Conservation (phyloP, 2,888 invertebrate species). For the Melinopterus prodromus region DNA sequence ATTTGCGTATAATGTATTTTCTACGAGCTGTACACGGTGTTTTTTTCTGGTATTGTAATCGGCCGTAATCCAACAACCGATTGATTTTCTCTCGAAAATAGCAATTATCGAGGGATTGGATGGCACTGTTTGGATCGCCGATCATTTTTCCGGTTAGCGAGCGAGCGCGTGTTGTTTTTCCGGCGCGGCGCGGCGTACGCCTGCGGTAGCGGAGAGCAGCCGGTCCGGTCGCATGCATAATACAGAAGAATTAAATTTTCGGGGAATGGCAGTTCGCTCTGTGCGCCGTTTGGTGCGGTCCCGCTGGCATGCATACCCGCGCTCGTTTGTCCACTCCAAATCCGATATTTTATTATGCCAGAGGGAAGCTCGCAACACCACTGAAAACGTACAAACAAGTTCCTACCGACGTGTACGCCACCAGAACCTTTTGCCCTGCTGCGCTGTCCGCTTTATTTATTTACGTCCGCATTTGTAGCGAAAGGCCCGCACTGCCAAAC, state of each 20-base stretch:
- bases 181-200: constrained; percentile 25
- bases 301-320: neutral
- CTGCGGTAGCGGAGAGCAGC: constrained; percentile 31
- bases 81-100: neutral
- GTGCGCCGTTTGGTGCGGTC: neutral
- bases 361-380: neutral
- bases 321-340: neutral
- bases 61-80: neutral
- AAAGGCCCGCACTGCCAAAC: neutral
- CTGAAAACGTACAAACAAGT: neutral
- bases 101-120: neutral
- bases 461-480: neutral
- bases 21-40: no score
- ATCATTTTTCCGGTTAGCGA: neutral
- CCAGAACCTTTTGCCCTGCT: neutral
- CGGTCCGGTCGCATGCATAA: constrained; percentile 27
- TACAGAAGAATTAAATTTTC: neutral
- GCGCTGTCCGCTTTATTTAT: neutral
- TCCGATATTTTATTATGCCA: neutral
- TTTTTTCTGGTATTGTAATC: neutral
- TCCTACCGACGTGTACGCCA: neutral
- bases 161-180: constrained; percentile 1
- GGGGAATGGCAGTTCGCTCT: neutral
- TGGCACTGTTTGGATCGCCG: neutral
- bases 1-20: no score